Base-by-base conservation (phyloP, 2,888 invertebrate genomes). In the Liopterus haemorrhoidalis region DNA sequence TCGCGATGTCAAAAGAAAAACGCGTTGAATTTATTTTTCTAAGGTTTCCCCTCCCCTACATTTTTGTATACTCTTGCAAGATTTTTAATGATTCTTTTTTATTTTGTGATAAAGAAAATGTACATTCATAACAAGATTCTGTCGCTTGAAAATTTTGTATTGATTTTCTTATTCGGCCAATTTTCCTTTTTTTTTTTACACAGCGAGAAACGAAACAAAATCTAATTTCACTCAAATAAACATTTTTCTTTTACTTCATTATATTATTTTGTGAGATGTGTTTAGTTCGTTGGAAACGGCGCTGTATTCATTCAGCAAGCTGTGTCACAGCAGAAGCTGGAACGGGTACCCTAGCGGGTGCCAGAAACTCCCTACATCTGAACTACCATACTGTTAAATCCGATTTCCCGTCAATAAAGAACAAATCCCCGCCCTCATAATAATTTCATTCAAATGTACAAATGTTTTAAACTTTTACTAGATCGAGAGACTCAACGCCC, bases 151-250 rank as follows among this genome's bases (percentile, higher is more conserved):
- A 36, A 36, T 42, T 42, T 42, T 36, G 16, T 32, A 45, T 45
- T 33, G 45, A 45, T 45, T 45, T 45, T 45, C 45, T 39, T 33
- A 45, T 44, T 38, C 43, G 37, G 45, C 45, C 39, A 45, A 44
- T 44, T 44, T 44, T 44, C 22, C n/a, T n/a, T n/a, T n/a, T n/a
- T n/a, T n/a, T n/a, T n/a, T n/a, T 35, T 38, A 30, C 31, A 44
- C 44, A 37, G 4, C 8, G 12, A 42, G 36, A 37, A 22, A 32
- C 45, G 63, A 60, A 61, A 66, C 67, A 66, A 68, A 68, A 68
- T 68, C 68, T 68, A 68, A 68, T 68, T 68, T 68, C 63, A 61
- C 65, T 62, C 65, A 65, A 67, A 67, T 68, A 68, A 68, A 68
- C 68, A 67, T 67, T 67, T 68, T 55, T 64, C 64, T 64, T 64